Base-by-base conservation (phyloP, 1,140 invertebrate genomes). In the Mizuhopecten yessoensis region DNA sequence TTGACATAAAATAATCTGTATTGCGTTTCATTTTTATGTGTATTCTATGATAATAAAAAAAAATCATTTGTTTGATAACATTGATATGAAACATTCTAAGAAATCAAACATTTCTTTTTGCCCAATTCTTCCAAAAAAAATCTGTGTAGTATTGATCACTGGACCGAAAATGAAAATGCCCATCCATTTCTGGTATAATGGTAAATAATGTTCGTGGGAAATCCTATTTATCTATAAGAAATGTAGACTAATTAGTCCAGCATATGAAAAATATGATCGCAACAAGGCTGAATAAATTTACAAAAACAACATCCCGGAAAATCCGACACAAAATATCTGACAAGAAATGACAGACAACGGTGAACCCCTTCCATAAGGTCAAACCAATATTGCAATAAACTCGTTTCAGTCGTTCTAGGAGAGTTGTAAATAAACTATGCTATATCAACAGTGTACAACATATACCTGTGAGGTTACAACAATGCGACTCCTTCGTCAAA, bases 281-380 rank as follows among this genome's bases (percentile, higher is more conserved):
- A 29, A 2, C 45, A 49, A 49, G 20, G 20, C 20, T 2, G 20
- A 23, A 0, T 75, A 5, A n/a, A 29, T 29, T 29, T n/a, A 75
- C n/a, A 29, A 17, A 75, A 75, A 75, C n/a, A 29, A 75, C 57
- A 75, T 75, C 2, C 57, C 5, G 57, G 57, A 13, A 29, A 75
- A 75, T 3, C 29, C 3, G 23, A 75, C 23, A n/a, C n/a, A 39
- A 75, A 75, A 29, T 75, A 17, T 29, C 29, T 0, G 57, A 75
- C 57, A 23, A 75, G 57, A 75, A 75, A 75, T 75, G 57, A 75
- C 57, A 75, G 57, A 75, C 23, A 75, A 75, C 23, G n/a, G n/a
- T n/a, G 29, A 75, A n/a, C 57, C 57, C 57, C 57, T 75, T 75
- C 57, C 57, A 75, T 75, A 75, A 75, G 57, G 57, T 75, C 57